Percentiles rank a stretch among this genome's conserved stretches.
Conservation (phyloP, 1,140 invertebrate species). For the Halictus rubicundus region DNA sequence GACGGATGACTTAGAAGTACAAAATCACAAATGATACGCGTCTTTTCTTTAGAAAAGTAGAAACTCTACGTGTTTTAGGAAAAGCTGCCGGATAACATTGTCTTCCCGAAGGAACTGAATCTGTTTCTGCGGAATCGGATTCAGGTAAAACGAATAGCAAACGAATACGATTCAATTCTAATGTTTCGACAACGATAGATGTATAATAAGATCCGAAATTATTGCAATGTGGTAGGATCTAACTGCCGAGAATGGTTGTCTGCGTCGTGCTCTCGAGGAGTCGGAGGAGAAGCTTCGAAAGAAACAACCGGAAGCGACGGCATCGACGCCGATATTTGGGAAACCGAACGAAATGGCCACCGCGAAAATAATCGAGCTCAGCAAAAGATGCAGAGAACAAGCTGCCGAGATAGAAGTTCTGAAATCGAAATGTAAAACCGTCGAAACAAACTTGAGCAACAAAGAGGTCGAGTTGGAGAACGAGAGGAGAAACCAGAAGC, state of each 20-base stretch:
- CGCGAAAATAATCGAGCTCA: conserved; percentile 78
- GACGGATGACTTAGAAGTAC: conserved; percentile 34
- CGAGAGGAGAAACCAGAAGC: conserved; percentile 29
- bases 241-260: conserved; percentile 71
- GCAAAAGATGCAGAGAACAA: conserved; percentile 78
- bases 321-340: conserved; percentile 13
- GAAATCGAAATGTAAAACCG: conserved; percentile 73
- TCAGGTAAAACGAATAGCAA: conserved; percentile 43
- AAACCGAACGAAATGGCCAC: conserved; percentile 62
- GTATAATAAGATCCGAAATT: not conserved
- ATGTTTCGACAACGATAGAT: too few relatives aligned
- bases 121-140: conserved; percentile 70
- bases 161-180: too few relatives aligned
- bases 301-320: not conserved
- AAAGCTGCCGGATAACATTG: conserved; percentile 55
- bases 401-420: conserved; percentile 74
- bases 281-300: conserved; percentile 47
- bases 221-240: conserved; percentile 68
- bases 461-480: conserved; percentile 57
- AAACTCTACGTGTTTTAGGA: conserved; percentile 33
- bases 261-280: conserved; percentile 62
- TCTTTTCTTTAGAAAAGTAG: not conserved
- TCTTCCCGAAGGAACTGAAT: conserved; percentile 73
- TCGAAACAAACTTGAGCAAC: conserved; percentile 62
- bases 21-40: not conserved